These are phyloP conservation scores for Trilocha varians DNA, from an alignment of 2,888 invertebrate genomes.

Conservation along the genomic window DNA sequence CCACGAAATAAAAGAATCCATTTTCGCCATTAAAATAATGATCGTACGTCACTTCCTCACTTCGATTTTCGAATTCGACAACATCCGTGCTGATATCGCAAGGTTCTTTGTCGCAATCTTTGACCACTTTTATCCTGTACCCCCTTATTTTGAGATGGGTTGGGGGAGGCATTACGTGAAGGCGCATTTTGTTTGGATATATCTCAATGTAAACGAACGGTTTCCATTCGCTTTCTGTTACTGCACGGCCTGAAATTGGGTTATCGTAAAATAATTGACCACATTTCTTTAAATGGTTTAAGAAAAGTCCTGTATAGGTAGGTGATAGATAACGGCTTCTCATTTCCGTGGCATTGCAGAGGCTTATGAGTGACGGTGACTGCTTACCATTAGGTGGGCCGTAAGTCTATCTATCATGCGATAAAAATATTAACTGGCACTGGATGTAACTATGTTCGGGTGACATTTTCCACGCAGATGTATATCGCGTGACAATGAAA, in stretches of 20 bases:
- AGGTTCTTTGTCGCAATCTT: constrained; percentile 28
- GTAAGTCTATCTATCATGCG: too few relatives aligned
- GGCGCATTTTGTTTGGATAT: constrained; percentile 36
- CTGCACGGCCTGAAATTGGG: too few relatives aligned
- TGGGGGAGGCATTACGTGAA: constrained; percentile 54
- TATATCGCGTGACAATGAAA: too few relatives aligned
- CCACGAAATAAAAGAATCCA: constrained; percentile 48
- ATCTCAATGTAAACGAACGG: constrained; percentile 63
- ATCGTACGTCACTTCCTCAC: constrained; percentile 44
- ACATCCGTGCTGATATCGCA: constrained; percentile 24
- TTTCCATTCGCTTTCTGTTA: constrained; percentile 46
- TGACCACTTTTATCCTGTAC: constrained; percentile 38
- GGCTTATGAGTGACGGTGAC: too few relatives aligned
- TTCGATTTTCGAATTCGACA: constrained; percentile 26
- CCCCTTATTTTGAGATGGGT: constrained; percentile 34
- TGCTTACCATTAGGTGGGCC: too few relatives aligned
- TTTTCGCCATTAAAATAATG: constrained; percentile 40
- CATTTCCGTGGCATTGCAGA: too few relatives aligned
- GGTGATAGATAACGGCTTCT: too few relatives aligned
- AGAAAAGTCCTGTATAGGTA: too few relatives aligned
- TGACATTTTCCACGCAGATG: too few relatives aligned
- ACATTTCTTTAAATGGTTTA: neutral
- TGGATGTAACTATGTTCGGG: too few relatives aligned
- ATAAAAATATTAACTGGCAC: too few relatives aligned
- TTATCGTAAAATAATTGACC: neutral